phyloP scores from a whole-genome alignment of 2,113 vertebrate species.

The Pithys albifrons region DNA sequence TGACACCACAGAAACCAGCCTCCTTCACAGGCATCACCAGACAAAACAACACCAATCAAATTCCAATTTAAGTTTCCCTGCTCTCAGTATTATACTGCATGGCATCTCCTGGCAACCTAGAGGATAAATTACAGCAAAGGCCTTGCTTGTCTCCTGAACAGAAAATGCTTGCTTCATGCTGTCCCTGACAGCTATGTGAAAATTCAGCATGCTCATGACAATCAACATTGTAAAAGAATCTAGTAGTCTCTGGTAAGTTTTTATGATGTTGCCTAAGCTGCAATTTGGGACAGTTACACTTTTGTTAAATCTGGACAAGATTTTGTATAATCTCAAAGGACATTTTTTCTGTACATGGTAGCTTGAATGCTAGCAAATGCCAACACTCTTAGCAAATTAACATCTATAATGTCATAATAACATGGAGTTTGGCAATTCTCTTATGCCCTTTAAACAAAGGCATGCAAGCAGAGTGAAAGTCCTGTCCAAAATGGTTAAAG shows the following conservation, averaged over 20 bases:
- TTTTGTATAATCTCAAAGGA: background rate
- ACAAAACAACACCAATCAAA: accelerated
- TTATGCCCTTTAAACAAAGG: background rate
- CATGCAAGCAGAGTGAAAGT: background rate
- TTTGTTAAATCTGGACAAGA: background rate
- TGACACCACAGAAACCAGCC: background rate
- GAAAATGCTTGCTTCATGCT: background rate
- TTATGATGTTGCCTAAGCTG: background rate
- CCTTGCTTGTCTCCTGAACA: background rate
- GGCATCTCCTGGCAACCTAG: background rate
- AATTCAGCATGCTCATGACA: background rate
- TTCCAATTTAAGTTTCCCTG: accelerated
- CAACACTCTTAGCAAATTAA: background rate
- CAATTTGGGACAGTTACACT: background rate
- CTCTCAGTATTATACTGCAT: background rate
- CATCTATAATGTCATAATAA: background rate
- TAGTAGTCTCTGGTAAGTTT: background rate
- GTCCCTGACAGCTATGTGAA: background rate
- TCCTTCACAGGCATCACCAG: background rate
- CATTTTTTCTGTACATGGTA: background rate
- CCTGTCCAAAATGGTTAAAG: background rate
- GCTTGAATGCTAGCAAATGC: background rate
- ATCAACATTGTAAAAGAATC: background rate
- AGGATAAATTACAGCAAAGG: background rate
- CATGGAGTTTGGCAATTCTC: background rate